A percentile compares a stretch with the other conserved stretches of the same genome.
phyloP scores from a whole-genome alignment of 2,888 invertebrate genomes.

The Eupithecia inturbata region DNA sequence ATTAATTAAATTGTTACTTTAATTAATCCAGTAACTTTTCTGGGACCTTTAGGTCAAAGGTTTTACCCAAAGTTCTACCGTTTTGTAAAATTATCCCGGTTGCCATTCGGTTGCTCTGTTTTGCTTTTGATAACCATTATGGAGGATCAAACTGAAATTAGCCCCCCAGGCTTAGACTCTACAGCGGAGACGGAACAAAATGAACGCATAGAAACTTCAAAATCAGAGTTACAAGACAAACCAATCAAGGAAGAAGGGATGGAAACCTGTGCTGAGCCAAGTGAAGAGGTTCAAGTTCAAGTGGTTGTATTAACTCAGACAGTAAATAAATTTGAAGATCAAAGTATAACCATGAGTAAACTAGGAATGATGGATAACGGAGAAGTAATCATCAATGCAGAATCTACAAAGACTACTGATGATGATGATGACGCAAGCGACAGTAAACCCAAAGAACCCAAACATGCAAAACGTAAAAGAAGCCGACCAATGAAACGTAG shows the following conservation, averaged over 20 bases:
- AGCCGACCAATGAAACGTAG: constrained; percentile 10
- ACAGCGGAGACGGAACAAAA: neutral
- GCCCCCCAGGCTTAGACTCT: neutral
- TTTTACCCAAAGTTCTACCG: neutral
- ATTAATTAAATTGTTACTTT: too few relatives aligned
- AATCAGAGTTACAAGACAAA: neutral
- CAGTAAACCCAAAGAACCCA: constrained; percentile 5
- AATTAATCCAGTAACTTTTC: too few relatives aligned
- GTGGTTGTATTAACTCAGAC: neutral
- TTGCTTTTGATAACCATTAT: neutral
- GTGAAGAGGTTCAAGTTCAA: neutral
- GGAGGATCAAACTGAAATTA: neutral
- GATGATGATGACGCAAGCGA: constrained; percentile 8
- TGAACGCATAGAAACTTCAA: neutral
- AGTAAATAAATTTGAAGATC: neutral
- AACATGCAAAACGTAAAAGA: constrained; percentile 16
- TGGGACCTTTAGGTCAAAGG: too few relatives aligned
- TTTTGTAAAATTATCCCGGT: neutral
- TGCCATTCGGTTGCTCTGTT: neutral
- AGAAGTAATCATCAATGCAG: neutral
- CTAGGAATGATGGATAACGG: constrained; percentile 1
- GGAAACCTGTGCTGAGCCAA: neutral
- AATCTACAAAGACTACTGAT: neutral
- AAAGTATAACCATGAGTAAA: neutral
- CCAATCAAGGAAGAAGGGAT: neutral